These are phyloP conservation scores for Drosophila lutescens DNA, from an alignment of 2,888 invertebrate genomes.

Conservation along the genomic window DNA sequence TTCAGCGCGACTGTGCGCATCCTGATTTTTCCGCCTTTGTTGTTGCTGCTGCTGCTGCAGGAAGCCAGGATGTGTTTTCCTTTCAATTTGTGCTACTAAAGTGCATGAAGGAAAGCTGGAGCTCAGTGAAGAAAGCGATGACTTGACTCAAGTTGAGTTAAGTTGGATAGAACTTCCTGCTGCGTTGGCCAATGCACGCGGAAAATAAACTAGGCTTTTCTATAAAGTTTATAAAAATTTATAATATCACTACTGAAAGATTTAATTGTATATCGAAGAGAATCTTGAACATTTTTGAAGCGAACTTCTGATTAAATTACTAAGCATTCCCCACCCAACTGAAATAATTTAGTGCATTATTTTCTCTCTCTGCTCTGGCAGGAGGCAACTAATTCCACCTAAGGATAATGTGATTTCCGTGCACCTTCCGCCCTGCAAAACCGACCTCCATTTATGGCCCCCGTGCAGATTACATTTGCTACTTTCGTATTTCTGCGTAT, in stretches of 20 bases:
- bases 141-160: conserved; percentile 13
- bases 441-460: conserved; percentile 4
- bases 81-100: conserved; percentile 40
- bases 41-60: conserved; percentile 2
- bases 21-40: conserved; percentile 18
- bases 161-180: conserved; percentile 40
- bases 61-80: conserved; percentile 43
- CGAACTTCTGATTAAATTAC: not conserved
- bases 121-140: not conserved
- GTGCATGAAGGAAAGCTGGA: conserved; percentile 5
- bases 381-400: conserved; percentile 58
- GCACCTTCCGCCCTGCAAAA: conserved; percentile 16
- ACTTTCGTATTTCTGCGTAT: conserved; percentile 51
- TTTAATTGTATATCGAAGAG: no score
- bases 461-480: conserved; percentile 62
- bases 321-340: not conserved
- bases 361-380: conserved; percentile 28
- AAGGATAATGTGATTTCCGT: conserved; percentile 65
- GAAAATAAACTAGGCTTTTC: conserved; percentile 3
- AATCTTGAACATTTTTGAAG: not conserved
- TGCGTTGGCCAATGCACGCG: conserved; percentile 30
- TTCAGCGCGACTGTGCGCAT: conserved; percentile 28
- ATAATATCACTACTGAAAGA: no score
- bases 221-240: no score
- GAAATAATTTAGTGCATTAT: not conserved